These are phyloP conservation scores for Trochalopteron elliotii DNA, from an alignment of 2,113 vertebrate species.

Conservation along the genomic window DNA sequence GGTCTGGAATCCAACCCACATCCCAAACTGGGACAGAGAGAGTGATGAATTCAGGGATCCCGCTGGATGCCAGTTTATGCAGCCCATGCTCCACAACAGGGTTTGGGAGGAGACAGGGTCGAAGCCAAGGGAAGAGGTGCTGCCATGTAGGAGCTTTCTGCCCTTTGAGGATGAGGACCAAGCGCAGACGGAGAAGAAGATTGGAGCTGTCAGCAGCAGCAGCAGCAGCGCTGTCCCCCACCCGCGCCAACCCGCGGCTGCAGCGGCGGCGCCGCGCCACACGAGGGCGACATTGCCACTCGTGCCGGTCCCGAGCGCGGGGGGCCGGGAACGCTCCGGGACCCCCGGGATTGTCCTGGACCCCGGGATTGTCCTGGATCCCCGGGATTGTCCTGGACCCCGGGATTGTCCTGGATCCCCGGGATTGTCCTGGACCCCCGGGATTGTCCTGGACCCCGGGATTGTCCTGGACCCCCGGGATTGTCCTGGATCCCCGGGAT, in stretches of 20 bases:
- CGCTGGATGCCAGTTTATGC: background rate
- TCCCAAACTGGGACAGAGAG: too few relatives aligned
- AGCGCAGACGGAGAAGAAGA: accelerated
- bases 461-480: background rate
- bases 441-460: background rate
- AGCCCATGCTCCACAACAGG: background rate
- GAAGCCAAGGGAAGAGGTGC: too few relatives aligned
- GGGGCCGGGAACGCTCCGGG: accelerated
- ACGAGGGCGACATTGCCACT: background rate
- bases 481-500: too few relatives aligned
- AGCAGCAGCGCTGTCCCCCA: accelerated
- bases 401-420: too few relatives aligned
- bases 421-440: too few relatives aligned
- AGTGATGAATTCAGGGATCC: background rate
- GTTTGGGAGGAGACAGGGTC: background rate
- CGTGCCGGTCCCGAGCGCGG: background rate
- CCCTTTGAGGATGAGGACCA: accelerated
- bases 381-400: too few relatives aligned
- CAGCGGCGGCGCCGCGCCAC: background rate
- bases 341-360: background rate
- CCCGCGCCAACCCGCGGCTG: accelerated
- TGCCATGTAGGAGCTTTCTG: background rate
- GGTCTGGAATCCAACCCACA: background rate
- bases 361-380: background rate
- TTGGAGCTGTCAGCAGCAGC: too few relatives aligned